Conservation (phyloP, 2,113 vertebrate species). For the Aplodontia rufa region DNA sequence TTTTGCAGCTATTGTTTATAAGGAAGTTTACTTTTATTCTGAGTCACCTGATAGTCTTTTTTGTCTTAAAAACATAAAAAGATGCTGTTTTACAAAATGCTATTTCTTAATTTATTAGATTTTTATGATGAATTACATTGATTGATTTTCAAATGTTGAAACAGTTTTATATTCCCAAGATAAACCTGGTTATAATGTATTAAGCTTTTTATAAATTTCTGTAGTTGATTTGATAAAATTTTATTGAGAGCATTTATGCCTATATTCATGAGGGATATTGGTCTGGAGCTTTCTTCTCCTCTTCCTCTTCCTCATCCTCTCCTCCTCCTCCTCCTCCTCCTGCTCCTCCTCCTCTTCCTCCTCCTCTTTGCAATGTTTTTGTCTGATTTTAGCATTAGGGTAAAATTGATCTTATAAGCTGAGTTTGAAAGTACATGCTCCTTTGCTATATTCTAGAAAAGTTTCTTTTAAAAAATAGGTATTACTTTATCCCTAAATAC, state of each 20-base stretch:
- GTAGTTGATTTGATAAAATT: neutral
- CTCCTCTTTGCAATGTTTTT: constrained; percentile 1
- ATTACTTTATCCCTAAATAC: constrained; percentile 10
- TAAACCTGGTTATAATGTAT: neutral
- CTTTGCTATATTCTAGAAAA: neutral
- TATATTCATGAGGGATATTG: neutral
- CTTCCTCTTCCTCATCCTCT: too few relatives aligned
- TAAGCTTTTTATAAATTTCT: neutral
- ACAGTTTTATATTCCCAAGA: neutral
- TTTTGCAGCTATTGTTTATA: neutral
- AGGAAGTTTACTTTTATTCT: neutral
- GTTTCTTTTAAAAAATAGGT: neutral
- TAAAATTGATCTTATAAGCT: neutral
- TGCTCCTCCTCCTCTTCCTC: too few relatives aligned
- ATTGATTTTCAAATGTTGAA: neutral
- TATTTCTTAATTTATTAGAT: neutral
- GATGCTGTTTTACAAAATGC: neutral
- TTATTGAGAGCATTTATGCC: neutral
- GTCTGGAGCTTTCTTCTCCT: neutral
- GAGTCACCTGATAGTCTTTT: neutral
- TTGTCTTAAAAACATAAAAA: too few relatives aligned
- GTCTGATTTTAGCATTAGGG: neutral
- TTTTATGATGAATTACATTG: neutral
- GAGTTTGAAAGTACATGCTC: neutral
- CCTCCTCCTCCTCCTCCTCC: too few relatives aligned